phyloP scores from a whole-genome alignment of 2,888 invertebrate species.

The Cheilosia scutellata region DNA sequence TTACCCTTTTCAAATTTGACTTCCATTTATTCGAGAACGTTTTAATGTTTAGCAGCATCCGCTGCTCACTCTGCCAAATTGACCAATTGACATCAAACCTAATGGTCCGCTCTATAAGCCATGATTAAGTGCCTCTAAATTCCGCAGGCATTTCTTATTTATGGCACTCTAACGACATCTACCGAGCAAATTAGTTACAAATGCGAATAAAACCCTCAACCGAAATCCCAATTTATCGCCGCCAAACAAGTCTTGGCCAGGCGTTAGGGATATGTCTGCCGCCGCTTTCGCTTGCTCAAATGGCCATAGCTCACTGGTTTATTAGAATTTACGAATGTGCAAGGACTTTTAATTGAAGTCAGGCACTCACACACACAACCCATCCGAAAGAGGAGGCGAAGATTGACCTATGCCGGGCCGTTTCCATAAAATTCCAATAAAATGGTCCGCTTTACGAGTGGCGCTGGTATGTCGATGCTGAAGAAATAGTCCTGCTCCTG shows the following conservation, averaged over 20 bases:
- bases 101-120: constrained; percentile 41
- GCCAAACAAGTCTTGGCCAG: constrained; percentile 40
- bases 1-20: too few species aligned
- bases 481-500: constrained; percentile 23
- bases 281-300: constrained; percentile 7
- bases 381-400: neutral
- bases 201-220: constrained; percentile 66
- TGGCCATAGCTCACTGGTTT: constrained; percentile 73
- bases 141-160: constrained; percentile 68
- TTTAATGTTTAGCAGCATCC: neutral
- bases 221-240: constrained; percentile 70
- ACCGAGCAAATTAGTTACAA: constrained; percentile 73
- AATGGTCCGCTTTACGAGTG: constrained; percentile 61
- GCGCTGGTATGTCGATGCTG: constrained; percentile 10
- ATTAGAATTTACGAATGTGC: constrained; percentile 73
- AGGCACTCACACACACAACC: constrained; percentile 8
- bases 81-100: constrained; percentile 67
- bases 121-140: constrained; percentile 62
- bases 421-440: constrained; percentile 74
- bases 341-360: constrained; percentile 73
- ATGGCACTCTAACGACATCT: constrained; percentile 65
- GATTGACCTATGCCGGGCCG: constrained; percentile 29
- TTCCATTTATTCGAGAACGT: neutral
- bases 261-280: constrained; percentile 4
- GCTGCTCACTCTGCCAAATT: constrained; percentile 27